These are phyloP conservation scores for Drosophila prostipennis DNA, from an alignment of 2,888 invertebrate species.

Conservation along the genomic window DNA sequence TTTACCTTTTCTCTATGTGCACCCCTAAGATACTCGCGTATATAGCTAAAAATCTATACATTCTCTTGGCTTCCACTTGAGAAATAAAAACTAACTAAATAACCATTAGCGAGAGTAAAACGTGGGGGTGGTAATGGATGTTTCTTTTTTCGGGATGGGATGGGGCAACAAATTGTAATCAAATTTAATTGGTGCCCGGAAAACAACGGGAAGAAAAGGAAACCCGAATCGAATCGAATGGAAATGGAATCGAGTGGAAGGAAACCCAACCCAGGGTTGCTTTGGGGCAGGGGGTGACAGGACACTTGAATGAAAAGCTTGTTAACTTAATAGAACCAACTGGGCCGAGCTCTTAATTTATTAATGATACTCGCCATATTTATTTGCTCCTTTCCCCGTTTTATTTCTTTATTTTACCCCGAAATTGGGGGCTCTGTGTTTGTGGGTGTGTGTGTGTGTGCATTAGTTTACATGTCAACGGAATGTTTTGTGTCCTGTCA, in stretches of 20 bases:
- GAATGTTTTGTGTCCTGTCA: slow-evolving; percentile 50
- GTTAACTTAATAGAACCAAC: slow-evolving; percentile 75
- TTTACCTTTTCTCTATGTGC: background rate
- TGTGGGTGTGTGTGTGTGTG: too few species aligned
- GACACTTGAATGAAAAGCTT: slow-evolving; percentile 76
- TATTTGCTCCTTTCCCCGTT: slow-evolving; percentile 48
- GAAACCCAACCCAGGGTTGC: slow-evolving; percentile 11
- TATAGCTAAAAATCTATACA: slow-evolving; percentile 45
- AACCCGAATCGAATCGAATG: slow-evolving; percentile 13
- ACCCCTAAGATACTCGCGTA: background rate
- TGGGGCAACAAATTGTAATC: slow-evolving; percentile 67
- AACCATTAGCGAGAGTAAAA: slow-evolving; percentile 50
- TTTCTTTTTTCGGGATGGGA: background rate
- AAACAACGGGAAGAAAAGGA: slow-evolving; percentile 18
- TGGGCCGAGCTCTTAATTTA: slow-evolving; percentile 60
- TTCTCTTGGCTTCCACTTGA: slow-evolving; percentile 9
- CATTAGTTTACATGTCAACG: slow-evolving; percentile 66
- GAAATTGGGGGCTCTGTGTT: slow-evolving; percentile 8
- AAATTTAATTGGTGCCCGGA: slow-evolving; percentile 71
- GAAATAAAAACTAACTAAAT: slow-evolving; percentile 50
- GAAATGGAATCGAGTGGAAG: slow-evolving; percentile 1
- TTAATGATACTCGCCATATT: slow-evolving; percentile 52
- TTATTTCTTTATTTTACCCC: slow-evolving; percentile 1
- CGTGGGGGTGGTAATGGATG: slow-evolving; percentile 60
- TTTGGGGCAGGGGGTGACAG: background rate